Evolutionary conservation across 2,888 invertebrate genomes (phyloP).

Genomic region (Nephrocerus scutellatus): DNA sequence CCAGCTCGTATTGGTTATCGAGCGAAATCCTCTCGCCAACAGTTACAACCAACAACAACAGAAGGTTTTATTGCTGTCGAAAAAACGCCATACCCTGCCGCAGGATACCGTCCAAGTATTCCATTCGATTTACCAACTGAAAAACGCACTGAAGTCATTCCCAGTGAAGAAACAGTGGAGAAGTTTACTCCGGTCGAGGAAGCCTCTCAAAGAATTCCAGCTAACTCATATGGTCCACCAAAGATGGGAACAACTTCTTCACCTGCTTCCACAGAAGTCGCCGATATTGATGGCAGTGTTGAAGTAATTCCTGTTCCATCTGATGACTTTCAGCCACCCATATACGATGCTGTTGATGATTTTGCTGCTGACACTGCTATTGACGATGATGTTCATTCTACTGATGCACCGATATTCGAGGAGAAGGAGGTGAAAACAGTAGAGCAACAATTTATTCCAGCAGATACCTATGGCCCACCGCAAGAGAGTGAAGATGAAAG

Average conservation of each 20-base stretch:
- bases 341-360: slow-evolving; percentile 31
- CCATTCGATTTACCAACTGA: slow-evolving; percentile 35
- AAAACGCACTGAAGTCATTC: too few species aligned
- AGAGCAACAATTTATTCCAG: slow-evolving; percentile 20
- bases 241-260: slow-evolving; percentile 1
- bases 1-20: too few species aligned
- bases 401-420: slow-evolving; percentile 22
- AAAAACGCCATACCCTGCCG: slow-evolving; percentile 38
- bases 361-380: slow-evolving; percentile 24
- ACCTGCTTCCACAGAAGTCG: neutral
- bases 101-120: slow-evolving; percentile 37
- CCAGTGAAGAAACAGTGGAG: slow-evolving; percentile 23
- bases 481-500: neutral
- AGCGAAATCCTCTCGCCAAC: too few species aligned
- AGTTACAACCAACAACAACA: too few species aligned
- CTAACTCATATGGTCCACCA: slow-evolving; percentile 34
- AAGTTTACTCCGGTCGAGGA: slow-evolving; percentile 2
- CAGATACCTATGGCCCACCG: slow-evolving; percentile 32
- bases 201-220: slow-evolving; percentile 28
- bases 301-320: slow-evolving; percentile 29
- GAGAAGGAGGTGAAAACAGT: slow-evolving; percentile 14
- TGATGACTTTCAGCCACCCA: slow-evolving; percentile 39
- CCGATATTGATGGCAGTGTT: slow-evolving; percentile 17
- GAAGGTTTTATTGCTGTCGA: slow-evolving; percentile 19
- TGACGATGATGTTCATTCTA: slow-evolving; percentile 22